A percentile compares a stretch with the other conserved stretches of the same genome.
These are phyloP conservation scores for Hymenopus coronatus DNA, from an alignment of 2,888 invertebrate genomes.

Conservation along the genomic window DNA sequence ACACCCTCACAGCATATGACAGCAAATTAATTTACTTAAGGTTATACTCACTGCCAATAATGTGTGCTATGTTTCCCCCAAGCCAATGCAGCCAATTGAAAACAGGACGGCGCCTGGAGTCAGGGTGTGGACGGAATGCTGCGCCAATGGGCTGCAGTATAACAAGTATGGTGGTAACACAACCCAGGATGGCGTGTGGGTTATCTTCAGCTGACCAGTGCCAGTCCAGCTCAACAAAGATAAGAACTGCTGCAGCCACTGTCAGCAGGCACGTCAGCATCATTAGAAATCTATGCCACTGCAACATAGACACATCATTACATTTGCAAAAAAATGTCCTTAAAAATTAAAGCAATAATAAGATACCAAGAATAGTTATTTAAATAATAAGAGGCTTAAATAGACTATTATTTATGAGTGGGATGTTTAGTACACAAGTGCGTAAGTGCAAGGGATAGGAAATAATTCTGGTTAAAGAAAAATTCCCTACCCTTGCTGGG, in stretches of 20 bases:
- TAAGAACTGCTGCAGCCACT: conserved; percentile 72
- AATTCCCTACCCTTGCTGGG: too few relatives aligned
- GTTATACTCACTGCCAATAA: conserved; percentile 72
- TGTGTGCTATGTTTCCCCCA: conserved; percentile 82
- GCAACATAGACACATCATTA: conserved; percentile 36
- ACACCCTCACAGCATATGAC: too few relatives aligned
- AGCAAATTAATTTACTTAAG: background rate
- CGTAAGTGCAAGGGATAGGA: too few relatives aligned
- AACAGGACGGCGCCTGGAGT: conserved; percentile 69
- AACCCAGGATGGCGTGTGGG: conserved; percentile 80
- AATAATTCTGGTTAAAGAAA: too few relatives aligned
- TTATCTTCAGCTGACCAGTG: conserved; percentile 69
- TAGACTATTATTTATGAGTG: too few relatives aligned
- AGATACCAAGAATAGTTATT: too few relatives aligned
- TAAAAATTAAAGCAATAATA: too few relatives aligned
- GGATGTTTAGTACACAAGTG: too few relatives aligned
- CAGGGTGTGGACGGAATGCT: conserved; percentile 80
- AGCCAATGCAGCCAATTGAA: conserved; percentile 95
- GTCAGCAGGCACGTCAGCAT: conserved; percentile 76
- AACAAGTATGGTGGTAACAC: conserved; percentile 72
- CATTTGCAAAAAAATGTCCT: too few relatives aligned
- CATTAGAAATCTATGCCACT: conserved; percentile 86
- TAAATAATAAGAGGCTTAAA: too few relatives aligned
- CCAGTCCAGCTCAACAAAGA: conserved; percentile 74
- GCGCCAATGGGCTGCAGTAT: conserved; percentile 88